phyloP scores from a whole-genome alignment of 2,888 invertebrate genomes.

The Kryphioiulus occultus region DNA sequence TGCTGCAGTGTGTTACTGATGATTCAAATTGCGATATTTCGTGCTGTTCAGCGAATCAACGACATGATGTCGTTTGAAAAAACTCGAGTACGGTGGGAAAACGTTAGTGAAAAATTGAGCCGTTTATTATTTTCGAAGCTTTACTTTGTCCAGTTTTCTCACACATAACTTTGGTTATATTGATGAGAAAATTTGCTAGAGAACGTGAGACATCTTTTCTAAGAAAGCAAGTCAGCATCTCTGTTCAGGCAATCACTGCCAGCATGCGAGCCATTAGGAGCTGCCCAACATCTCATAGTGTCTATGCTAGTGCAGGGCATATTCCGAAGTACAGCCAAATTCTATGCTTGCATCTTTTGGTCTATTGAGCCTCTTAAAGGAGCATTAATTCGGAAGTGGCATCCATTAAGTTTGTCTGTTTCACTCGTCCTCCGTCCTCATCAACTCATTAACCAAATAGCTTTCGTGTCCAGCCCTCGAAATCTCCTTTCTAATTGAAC shows the following conservation, averaged over 20 bases:
- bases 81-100: no score
- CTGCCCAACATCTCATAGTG: no score
- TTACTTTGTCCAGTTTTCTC: no score
- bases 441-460: conserved; percentile 19
- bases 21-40: conserved; percentile 7
- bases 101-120: no score
- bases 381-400: background rate
- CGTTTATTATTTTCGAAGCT: no score
- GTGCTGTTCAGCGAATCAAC: background rate
- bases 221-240: no score
- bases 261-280: no score
- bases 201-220: no score
- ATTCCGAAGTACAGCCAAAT: background rate
- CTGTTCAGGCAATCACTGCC: no score
- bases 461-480: background rate
- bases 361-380: background rate
- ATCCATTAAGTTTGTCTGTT: background rate
- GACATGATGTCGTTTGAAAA: background rate
- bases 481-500: conserved; percentile 14
- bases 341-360: background rate
- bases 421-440: background rate
- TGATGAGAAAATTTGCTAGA: no score
- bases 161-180: no score
- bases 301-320: no score
- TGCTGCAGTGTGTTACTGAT: background rate